A percentile compares a stretch with the other conserved stretches of the same genome.
phyloP scores from a whole-genome alignment of 2,113 vertebrate species.

The Panthera tigris region DNA sequence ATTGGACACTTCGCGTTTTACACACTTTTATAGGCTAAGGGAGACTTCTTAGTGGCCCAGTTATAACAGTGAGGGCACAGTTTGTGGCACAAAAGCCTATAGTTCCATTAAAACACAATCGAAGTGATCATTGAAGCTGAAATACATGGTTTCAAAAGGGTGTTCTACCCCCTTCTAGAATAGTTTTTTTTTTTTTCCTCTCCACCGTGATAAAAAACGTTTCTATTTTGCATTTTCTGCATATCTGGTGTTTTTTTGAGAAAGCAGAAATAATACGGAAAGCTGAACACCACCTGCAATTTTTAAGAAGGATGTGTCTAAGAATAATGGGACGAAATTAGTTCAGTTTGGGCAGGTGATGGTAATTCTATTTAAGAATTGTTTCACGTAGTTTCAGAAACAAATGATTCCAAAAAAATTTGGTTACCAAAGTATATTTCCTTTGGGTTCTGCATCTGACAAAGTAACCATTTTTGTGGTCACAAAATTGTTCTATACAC shows the following conservation, averaged over 20 bases:
- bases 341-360: conserved; percentile 22
- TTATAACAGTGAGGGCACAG: conserved; percentile 34
- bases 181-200: not conserved
- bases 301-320: conserved; percentile 29
- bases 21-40: not conserved
- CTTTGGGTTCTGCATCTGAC: conserved; percentile 26
- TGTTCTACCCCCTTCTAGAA: not conserved
- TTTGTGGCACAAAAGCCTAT: conserved; percentile 30
- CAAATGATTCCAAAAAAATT: not conserved
- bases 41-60: not conserved
- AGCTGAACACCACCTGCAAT: conserved; percentile 17
- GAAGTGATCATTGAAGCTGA: not conserved
- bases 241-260: not conserved
- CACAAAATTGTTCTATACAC: conserved; percentile 38
- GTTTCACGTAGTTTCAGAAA: conserved; percentile 20
- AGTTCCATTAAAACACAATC: not conserved
- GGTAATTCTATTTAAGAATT: conserved; percentile 35
- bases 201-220: conserved; percentile 37
- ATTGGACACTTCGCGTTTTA: conserved; percentile 33
- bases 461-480: conserved; percentile 51
- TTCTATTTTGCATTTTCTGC: not conserved
- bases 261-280: conserved; percentile 10
- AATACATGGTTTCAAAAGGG: conserved; percentile 6
- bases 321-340: conserved; percentile 32
- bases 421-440: not conserved